Evolutionary conservation across 2,888 invertebrate genomes (phyloP).

Genomic region (Cataglyphis altisquamis): DNA sequence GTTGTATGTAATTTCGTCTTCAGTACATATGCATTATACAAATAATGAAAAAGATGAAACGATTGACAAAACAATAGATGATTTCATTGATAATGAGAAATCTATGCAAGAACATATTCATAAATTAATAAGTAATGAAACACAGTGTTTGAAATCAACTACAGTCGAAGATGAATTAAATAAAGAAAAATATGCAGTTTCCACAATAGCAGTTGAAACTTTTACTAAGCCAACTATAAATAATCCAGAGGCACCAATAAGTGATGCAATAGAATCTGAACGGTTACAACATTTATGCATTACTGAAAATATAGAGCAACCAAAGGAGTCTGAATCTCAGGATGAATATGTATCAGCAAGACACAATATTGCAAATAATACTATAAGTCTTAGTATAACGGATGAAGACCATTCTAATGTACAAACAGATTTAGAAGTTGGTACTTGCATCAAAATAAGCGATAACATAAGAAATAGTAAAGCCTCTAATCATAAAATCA

Average conservation of each 20-base stretch:
- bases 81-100: slow-evolving; percentile 36
- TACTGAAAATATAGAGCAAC: slow-evolving; percentile 34
- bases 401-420: slow-evolving; percentile 52
- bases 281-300: not conserved
- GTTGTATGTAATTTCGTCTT: slow-evolving; percentile 45
- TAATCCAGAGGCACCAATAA: slow-evolving; percentile 27
- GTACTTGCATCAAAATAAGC: slow-evolving; percentile 55
- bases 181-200: slow-evolving; percentile 31
- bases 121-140: slow-evolving; percentile 13
- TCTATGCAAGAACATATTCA: slow-evolving; percentile 14
- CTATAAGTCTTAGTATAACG: slow-evolving; percentile 43
- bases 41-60: slow-evolving; percentile 21
- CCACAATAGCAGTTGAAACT: slow-evolving; percentile 9
- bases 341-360: slow-evolving; percentile 52
- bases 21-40: slow-evolving; percentile 27
- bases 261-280: slow-evolving; percentile 13
- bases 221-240: slow-evolving; percentile 6
- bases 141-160: slow-evolving; percentile 26
- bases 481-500: slow-evolving; percentile 56
- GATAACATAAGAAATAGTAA: slow-evolving; percentile 51
- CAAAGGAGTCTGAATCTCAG: slow-evolving; percentile 45
- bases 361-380: slow-evolving; percentile 45
- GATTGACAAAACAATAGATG: slow-evolving; percentile 11
- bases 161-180: slow-evolving; percentile 2
- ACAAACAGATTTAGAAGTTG: slow-evolving; percentile 65